A percentile compares a stretch with the other conserved stretches of the same genome.
These are phyloP conservation scores for Leptoclinus maculatus DNA, from an alignment of 2,797 vertebrate species.

Conservation along the genomic window DNA sequence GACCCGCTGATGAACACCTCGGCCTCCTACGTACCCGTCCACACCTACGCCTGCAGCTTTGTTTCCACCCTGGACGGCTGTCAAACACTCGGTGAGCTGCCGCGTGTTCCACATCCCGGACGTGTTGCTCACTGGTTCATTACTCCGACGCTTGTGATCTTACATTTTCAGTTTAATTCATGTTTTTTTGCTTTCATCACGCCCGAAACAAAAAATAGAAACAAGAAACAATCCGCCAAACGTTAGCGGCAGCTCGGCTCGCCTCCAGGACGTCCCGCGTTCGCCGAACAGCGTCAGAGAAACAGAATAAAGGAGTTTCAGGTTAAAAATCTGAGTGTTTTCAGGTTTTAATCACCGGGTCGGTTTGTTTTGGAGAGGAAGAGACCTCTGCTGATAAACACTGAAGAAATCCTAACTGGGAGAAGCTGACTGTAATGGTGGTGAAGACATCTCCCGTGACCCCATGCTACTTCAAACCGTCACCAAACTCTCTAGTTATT, in stretches of 20 bases:
- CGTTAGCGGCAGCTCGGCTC: too few relatives aligned
- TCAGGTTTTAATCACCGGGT: too few relatives aligned
- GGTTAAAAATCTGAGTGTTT: too few relatives aligned
- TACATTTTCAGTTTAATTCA: neutral
- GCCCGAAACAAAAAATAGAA: neutral
- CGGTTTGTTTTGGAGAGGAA: too few relatives aligned
- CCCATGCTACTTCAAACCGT: neutral
- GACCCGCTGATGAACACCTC: slow-evolving; percentile 91
- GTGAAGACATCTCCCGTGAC: neutral
- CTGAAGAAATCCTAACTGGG: too few relatives aligned
- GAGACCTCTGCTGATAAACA: too few relatives aligned
- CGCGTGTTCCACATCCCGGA: accelerated
- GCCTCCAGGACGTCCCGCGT: too few relatives aligned
- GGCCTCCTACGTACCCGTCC: slow-evolving; percentile 91
- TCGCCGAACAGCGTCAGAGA: too few relatives aligned
- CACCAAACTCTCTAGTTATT: neutral
- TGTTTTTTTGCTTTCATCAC: neutral
- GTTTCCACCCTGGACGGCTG: slow-evolving; percentile 84
- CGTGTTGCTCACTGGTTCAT: neutral
- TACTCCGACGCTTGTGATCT: neutral
- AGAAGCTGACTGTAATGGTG: too few relatives aligned
- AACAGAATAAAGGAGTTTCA: too few relatives aligned
- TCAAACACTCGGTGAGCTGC: slow-evolving; percentile 86
- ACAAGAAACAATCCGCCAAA: too few relatives aligned
- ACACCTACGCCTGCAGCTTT: slow-evolving; percentile 95